A percentile compares a stretch with the other conserved stretches of the same genome.
Conservation (phyloP, 2,888 invertebrate species). For the Hipparchia semele region DNA sequence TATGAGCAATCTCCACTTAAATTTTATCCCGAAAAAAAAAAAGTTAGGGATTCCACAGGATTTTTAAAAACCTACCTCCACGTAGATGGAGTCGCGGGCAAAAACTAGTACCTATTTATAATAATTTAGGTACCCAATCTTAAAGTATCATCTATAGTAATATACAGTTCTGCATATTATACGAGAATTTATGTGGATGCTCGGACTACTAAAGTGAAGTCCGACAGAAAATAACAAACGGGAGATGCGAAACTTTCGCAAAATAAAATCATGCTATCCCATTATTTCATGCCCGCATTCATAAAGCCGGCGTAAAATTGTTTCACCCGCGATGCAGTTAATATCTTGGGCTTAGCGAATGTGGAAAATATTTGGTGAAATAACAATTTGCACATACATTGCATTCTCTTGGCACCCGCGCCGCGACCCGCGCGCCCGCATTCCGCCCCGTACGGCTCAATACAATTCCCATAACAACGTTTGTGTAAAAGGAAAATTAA, state of each 20-base stretch:
- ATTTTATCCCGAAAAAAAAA: too few relatives aligned
- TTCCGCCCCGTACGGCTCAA: conserved; percentile 40
- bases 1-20: too few relatives aligned
- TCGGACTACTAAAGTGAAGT: not conserved
- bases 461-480: conserved; percentile 39
- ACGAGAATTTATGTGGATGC: not conserved
- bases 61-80: too few relatives aligned
- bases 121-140: too few relatives aligned
- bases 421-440: conserved; percentile 27
- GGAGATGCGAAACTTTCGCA: conserved; percentile 1
- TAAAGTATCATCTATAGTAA: too few relatives aligned
- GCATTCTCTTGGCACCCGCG: conserved; percentile 48
- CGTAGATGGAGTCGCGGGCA: too few relatives aligned
- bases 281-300: conserved; percentile 10
- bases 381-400: conserved; percentile 52
- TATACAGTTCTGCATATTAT: too few relatives aligned
- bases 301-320: conserved; percentile 24
- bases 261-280: conserved; percentile 13
- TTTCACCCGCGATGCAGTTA: conserved; percentile 42
- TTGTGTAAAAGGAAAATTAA: conserved; percentile 43
- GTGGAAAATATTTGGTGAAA: conserved; percentile 50
- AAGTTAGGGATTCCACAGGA: too few relatives aligned
- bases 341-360: conserved; percentile 47
- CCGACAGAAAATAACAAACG: not conserved
- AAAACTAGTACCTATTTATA: too few relatives aligned